These are phyloP conservation scores for Megalopta genalis DNA, from an alignment of 1,140 invertebrate species.

Conservation along the genomic window DNA sequence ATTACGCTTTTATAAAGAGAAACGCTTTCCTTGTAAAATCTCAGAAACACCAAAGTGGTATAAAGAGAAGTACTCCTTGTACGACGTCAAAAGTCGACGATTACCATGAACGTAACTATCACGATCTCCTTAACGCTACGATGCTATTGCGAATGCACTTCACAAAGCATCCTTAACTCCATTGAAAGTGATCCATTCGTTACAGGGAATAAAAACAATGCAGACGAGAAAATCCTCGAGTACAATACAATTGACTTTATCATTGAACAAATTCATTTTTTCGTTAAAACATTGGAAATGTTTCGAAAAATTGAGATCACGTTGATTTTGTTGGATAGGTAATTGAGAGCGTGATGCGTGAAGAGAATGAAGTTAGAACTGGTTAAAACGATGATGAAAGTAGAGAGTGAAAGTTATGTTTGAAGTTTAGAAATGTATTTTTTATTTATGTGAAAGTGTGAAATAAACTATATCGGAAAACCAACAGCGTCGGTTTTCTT, in stretches of 20 bases:
- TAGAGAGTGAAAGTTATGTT: too few relatives aligned
- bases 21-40: background rate
- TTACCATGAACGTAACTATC: conserved; percentile 8
- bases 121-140: background rate
- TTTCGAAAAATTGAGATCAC: too few relatives aligned
- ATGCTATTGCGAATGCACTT: background rate
- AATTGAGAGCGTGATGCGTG: too few relatives aligned
- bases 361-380: too few relatives aligned
- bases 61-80: background rate
- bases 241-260: too few relatives aligned
- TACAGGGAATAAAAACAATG: background rate
- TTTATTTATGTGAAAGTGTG: too few relatives aligned
- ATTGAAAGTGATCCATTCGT: conserved; percentile 9
- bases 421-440: too few relatives aligned
- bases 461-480: too few relatives aligned
- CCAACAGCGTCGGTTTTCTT: too few relatives aligned
- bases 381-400: too few relatives aligned
- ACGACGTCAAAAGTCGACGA: background rate
- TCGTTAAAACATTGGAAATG: background rate
- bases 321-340: too few relatives aligned
- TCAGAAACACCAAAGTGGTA: background rate
- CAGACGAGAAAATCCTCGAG: too few relatives aligned
- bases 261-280: background rate
- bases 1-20: conserved; percentile 1
- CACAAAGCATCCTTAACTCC: conserved; percentile 11